Evolutionary conservation across 2,888 invertebrate genomes (phyloP).

Genomic region (Cheilosia soror): DNA sequence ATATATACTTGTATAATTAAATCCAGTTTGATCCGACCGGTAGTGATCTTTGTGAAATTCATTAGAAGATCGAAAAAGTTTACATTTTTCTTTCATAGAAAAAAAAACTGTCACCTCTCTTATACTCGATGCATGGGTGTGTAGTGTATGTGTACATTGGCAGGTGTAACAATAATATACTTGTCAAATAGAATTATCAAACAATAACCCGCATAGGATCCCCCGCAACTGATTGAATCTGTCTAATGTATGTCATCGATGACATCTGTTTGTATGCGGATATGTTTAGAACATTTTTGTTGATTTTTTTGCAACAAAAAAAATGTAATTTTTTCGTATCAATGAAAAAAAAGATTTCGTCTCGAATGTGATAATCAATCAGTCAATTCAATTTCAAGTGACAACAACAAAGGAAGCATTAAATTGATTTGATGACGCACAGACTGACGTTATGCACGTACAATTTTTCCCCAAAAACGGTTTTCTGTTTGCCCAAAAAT

Average conservation of each 20-base stretch:
- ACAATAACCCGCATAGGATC: background rate
- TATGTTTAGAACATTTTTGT: constrained; percentile 24
- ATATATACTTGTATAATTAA: constrained; percentile 8
- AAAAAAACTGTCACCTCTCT: background rate
- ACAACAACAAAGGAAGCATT: constrained; percentile 9
- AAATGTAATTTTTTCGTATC: constrained; percentile 9
- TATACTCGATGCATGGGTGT: background rate
- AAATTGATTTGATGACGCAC: constrained; percentile 31
- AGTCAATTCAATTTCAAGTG: constrained; percentile 27
- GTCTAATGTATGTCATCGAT: background rate
- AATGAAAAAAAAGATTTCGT: constrained; percentile 6
- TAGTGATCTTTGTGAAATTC: background rate
- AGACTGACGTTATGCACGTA: constrained; percentile 11
- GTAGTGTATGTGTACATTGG: background rate
- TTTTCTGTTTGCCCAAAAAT: constrained; percentile 5
- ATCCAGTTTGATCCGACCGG: constrained; percentile 21
- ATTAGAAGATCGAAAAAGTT: background rate
- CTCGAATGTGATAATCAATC: constrained; percentile 49
- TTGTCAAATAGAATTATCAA: constrained; percentile 13
- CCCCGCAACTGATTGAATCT: too few relatives aligned
- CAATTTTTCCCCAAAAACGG: background rate
- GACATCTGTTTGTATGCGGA: constrained; percentile 16
- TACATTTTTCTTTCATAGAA: background rate
- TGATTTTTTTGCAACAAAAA: background rate
- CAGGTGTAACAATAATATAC: constrained; percentile 21